These are phyloP conservation scores for Artibeus lituratus DNA, from an alignment of 2,797 vertebrate species.

Conservation along the genomic window DNA sequence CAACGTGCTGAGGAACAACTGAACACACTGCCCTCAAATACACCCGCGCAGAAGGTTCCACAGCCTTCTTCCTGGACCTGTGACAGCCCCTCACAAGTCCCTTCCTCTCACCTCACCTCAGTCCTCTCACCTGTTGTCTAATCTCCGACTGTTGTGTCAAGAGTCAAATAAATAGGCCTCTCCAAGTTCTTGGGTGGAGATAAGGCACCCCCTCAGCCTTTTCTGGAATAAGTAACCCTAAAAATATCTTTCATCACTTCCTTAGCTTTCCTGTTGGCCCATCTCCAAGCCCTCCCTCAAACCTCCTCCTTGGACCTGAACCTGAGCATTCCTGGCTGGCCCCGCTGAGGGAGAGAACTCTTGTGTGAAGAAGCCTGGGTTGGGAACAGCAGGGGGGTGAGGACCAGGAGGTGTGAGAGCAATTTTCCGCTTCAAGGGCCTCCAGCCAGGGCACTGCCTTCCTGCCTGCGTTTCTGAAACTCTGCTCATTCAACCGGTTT, in stretches of 20 bases:
- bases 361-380: neutral
- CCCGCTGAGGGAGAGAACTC: neutral
- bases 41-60: neutral
- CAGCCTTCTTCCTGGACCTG: neutral
- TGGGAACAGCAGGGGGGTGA: too few species aligned
- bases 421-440: slow-evolving; percentile 1
- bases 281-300: slow-evolving; percentile 31
- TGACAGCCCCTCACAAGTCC: neutral
- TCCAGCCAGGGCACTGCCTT: slow-evolving; percentile 5
- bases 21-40: neutral
- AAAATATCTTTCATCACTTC: slow-evolving; percentile 56
- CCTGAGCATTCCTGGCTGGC: neutral
- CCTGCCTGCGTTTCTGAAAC: neutral
- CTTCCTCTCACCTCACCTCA: neutral
- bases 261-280: slow-evolving; percentile 42
- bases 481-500: slow-evolving; percentile 11
- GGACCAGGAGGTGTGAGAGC: neutral
- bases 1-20: neutral
- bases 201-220: neutral
- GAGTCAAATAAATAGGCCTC: slow-evolving; percentile 31
- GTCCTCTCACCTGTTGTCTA: neutral
- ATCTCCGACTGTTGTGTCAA: slow-evolving; percentile 10
- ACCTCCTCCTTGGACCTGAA: slow-evolving; percentile 46
- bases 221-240: slow-evolving; percentile 58
- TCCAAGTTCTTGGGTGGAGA: slow-evolving; percentile 19